Percentiles rank a stretch among this genome's conserved stretches.
Conservation (phyloP, 1,140 invertebrate species). For the Achroia grisella region DNA sequence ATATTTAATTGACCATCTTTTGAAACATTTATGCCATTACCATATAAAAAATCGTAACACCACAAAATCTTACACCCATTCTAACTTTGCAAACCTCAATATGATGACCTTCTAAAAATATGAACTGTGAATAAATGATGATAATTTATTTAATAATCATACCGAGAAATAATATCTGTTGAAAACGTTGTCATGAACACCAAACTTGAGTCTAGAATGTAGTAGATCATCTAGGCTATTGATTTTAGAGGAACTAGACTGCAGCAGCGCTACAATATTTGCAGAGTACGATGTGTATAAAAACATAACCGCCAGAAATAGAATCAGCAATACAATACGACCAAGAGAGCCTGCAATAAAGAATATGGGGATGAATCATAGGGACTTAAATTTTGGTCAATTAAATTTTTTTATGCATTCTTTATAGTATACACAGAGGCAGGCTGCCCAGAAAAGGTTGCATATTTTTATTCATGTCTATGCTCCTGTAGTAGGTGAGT, state of each 20-base stretch:
- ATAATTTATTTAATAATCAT: constrained; percentile 26
- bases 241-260: constrained; percentile 76
- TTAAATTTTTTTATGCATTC: no score
- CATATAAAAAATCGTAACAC: no score
- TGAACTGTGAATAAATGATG: background rate
- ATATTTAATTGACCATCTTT: no score
- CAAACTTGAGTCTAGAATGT: constrained; percentile 74
- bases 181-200: constrained; percentile 74
- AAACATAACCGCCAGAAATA: constrained; percentile 65
- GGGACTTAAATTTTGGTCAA: no score
- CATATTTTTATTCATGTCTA: no score
- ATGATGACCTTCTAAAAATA: background rate
- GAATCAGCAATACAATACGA: constrained; percentile 50
- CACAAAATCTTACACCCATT: no score
- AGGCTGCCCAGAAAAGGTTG: no score
- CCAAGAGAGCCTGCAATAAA: constrained; percentile 33
- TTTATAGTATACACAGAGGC: no score
- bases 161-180: constrained; percentile 77
- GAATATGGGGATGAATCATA: background rate
- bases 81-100: no score
- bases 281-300: constrained; percentile 78
- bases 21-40: no score
- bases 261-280: constrained; percentile 77
- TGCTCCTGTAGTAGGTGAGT: no score
- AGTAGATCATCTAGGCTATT: constrained; percentile 74